Conservation (phyloP, 2,113 vertebrate species). For the Centropus bengalensis region DNA sequence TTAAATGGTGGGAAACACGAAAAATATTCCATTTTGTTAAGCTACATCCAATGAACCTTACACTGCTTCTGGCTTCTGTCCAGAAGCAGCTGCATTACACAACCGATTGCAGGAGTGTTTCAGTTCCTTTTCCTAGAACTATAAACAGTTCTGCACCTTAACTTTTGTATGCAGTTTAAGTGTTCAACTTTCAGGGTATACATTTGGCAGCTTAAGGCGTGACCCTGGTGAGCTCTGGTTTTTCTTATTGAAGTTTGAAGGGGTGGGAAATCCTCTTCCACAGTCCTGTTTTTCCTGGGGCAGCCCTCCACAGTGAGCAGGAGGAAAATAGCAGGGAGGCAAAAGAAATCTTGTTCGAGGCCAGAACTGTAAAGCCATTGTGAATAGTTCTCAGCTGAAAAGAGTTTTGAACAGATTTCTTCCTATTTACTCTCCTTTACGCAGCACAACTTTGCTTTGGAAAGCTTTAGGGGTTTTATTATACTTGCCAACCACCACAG, state of each 20-base stretch:
- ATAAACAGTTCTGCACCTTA: neutral
- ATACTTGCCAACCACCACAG: neutral
- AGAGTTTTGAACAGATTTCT: neutral
- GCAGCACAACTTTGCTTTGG: neutral
- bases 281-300: neutral
- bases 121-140: neutral
- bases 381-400: neutral
- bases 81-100: neutral
- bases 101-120: neutral
- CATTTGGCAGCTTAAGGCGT: neutral
- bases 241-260: neutral
- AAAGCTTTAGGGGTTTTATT: neutral
- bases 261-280: neutral
- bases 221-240: neutral
- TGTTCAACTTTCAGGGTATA: neutral
- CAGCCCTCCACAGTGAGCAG: neutral
- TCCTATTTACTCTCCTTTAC: neutral
- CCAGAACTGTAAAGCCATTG: neutral
- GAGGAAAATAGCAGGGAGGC: neutral
- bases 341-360: neutral
- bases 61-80: neutral
- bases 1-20: too few relatives aligned
- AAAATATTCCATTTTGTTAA: neutral
- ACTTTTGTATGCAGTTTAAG: neutral
- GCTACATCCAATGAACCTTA: neutral